These are phyloP conservation scores for Tylochromis polylepis DNA, from an alignment of 2,113 vertebrate genomes.

Conservation along the genomic window DNA sequence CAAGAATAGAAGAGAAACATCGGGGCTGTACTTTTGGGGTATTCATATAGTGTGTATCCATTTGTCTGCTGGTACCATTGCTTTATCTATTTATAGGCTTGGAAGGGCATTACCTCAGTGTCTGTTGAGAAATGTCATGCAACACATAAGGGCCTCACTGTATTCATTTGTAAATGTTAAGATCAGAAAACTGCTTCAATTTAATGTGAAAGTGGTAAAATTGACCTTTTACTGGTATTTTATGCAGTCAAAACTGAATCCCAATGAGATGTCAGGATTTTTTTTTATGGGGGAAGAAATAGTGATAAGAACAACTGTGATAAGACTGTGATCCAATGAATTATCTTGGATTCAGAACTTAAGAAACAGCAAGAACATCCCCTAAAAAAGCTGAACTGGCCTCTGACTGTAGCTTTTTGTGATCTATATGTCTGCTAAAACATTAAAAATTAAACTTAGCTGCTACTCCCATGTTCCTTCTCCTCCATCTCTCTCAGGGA, in stretches of 20 bases:
- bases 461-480: not conserved
- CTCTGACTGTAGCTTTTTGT: not conserved
- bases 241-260: not conserved
- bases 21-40: not conserved
- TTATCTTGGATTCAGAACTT: not conserved
- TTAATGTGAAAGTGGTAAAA: not conserved
- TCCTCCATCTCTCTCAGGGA: not conserved
- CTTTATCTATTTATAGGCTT: constrained; percentile 65
- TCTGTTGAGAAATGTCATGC: constrained; percentile 51
- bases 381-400: not conserved
- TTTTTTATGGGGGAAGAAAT: not conserved
- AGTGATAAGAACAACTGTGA: not conserved
- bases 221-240: constrained; percentile 6
- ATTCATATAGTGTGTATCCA: not conserved
- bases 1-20: not conserved
- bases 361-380: not conserved
- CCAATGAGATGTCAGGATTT: not conserved
- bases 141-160: constrained; percentile 31
- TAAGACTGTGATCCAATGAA: not conserved
- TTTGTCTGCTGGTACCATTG: constrained; percentile 7
- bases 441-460: not conserved
- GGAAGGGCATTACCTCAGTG: constrained; percentile 49
- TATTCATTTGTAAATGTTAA: constrained; percentile 47
- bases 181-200: constrained; percentile 16
- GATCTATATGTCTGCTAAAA: not conserved